Evolutionary conservation across 2,113 vertebrate genomes (phyloP), one percentile per base, ranked within the genome.

Genomic region (Sigmodon hispidus): DNA sequence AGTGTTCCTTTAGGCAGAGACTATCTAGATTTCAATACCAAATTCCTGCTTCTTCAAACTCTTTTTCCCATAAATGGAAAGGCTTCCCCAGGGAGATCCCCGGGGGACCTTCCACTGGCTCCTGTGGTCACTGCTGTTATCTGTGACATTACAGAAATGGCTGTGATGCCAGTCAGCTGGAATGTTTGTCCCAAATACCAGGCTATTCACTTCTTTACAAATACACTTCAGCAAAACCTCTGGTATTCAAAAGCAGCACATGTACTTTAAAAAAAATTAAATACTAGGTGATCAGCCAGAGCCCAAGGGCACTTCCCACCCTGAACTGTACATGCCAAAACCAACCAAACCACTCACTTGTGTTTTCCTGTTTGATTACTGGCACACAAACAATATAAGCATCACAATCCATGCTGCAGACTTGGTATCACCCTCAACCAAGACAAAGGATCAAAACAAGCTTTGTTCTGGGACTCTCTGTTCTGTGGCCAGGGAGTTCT

Each of bases 391-490:
- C 95, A 97, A 96, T 95, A 77, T 48, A 92, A 91, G 79, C 93
- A 48, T 6, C 48, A 0, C 48, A 26, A 80, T 72, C 91, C 90
- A 59, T 40, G 77, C 70, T 76, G 61, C 80, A 94, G 92, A 95
- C 69, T 93, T 0, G 92, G 79, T 93, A 89, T 95, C 89, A 87
- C 86, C 79, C 36, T 61, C 76, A 22, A 94, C 65, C 77, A 88
- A 94, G 94, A 96, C 93, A 96, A 93, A 97, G 89, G 88, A 91
- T 94, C 94, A 95, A 93, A 97, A 96, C 83, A 95, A 88, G 50
- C 96, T 97, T 96, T 98, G 96, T 97, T 91, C 92, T 95, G 69
- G 94, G 73, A 97, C 96, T 96, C 92, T 97, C 81, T 96, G 92
- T 96, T 95, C 96, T 96, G n/a, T 22, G 57, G 94, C 94, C 86